Conservation (phyloP, 1,140 invertebrate genomes). For the Drosophila fuyamai region DNA sequence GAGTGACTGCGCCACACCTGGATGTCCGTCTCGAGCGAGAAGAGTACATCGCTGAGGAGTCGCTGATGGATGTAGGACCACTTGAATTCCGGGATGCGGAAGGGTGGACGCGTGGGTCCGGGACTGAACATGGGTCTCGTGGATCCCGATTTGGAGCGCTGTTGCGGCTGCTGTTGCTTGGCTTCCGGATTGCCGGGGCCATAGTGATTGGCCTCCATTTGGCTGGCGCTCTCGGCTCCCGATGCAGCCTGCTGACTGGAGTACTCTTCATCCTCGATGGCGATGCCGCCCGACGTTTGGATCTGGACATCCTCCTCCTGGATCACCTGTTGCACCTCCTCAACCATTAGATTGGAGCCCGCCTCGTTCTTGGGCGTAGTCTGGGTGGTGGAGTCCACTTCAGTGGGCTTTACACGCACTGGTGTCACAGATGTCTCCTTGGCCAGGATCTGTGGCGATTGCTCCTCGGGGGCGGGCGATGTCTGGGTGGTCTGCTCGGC, state of each 20-base stretch:
- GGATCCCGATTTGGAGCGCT: slow-evolving; percentile 87
- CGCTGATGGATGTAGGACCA: slow-evolving; percentile 99
- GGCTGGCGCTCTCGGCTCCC: slow-evolving; percentile 84
- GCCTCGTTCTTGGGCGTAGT: slow-evolving; percentile 77
- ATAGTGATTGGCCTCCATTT: slow-evolving; percentile 90
- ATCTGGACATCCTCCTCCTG: slow-evolving; percentile 23
- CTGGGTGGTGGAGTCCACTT: slow-evolving; percentile 79
- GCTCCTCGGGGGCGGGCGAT: slow-evolving; percentile 34
- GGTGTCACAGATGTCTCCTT: slow-evolving; percentile 13
- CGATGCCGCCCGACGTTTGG: not conserved
- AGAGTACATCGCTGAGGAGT: slow-evolving; percentile 97
- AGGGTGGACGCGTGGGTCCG: slow-evolving; percentile 97
- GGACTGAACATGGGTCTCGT: slow-evolving; percentile 96
- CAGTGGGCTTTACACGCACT: slow-evolving; percentile 58
- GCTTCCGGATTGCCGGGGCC: slow-evolving; percentile 61
- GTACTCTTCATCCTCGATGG: slow-evolving; percentile 49
- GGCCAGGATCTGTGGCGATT: slow-evolving; percentile 7
- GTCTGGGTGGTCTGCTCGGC: slow-evolving; percentile 63
- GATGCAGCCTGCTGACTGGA: slow-evolving; percentile 85
- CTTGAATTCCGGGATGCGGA: slow-evolving; percentile 99
- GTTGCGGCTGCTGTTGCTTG: slow-evolving; percentile 77
- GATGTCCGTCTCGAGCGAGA: slow-evolving; percentile 98
- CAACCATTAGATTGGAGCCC: slow-evolving; percentile 12
- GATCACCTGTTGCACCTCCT: slow-evolving; percentile 24
- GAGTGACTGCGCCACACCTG: slow-evolving; percentile 96